Evolutionary conservation across 2,888 invertebrate species (phyloP).

Genomic region (Carabus problematicus): DNA sequence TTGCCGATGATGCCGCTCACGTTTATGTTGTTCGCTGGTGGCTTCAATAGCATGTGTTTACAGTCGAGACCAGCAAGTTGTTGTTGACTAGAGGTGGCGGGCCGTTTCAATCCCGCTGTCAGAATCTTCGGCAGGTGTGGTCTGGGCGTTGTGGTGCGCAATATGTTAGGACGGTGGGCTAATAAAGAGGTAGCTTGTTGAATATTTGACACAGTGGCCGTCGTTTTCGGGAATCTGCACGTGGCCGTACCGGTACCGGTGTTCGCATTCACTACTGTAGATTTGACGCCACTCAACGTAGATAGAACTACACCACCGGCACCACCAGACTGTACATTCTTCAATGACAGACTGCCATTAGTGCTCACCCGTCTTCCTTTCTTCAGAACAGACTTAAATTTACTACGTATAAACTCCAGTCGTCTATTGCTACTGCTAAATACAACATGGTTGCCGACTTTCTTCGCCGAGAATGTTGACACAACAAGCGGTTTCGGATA

Average conservation of each 20-base stretch:
- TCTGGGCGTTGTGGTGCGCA: slow-evolving; percentile 18
- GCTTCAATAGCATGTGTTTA: slow-evolving; percentile 36
- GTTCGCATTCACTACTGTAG: slow-evolving; percentile 18
- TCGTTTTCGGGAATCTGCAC: slow-evolving; percentile 23
- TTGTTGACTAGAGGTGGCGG: slow-evolving; percentile 31
- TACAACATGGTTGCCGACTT: slow-evolving; percentile 65
- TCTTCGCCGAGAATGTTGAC: slow-evolving; percentile 65
- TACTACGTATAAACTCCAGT: slow-evolving; percentile 62
- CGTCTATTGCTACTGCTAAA: slow-evolving; percentile 62
- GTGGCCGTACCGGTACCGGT: neutral
- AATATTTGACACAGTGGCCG: slow-evolving; percentile 10
- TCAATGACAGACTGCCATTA: slow-evolving; percentile 5
- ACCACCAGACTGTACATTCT: neutral
- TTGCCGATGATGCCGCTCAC: slow-evolving; percentile 38
- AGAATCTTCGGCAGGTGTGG: slow-evolving; percentile 34
- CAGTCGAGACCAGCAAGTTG: slow-evolving; percentile 31
- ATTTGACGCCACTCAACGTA: slow-evolving; percentile 20
- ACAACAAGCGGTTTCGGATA: slow-evolving; percentile 68
- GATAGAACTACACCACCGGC: neutral
- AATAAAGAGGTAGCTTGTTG: slow-evolving; percentile 23
- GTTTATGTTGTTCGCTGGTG: slow-evolving; percentile 29
- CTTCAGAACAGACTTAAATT: slow-evolving; percentile 60
- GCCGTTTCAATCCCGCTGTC: slow-evolving; percentile 34
- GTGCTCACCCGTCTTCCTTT: slow-evolving; percentile 12
- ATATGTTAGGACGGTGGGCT: slow-evolving; percentile 37